phyloP scores from a whole-genome alignment of 2,797 vertebrate genomes.

The Enteromius trimaculatus region DNA sequence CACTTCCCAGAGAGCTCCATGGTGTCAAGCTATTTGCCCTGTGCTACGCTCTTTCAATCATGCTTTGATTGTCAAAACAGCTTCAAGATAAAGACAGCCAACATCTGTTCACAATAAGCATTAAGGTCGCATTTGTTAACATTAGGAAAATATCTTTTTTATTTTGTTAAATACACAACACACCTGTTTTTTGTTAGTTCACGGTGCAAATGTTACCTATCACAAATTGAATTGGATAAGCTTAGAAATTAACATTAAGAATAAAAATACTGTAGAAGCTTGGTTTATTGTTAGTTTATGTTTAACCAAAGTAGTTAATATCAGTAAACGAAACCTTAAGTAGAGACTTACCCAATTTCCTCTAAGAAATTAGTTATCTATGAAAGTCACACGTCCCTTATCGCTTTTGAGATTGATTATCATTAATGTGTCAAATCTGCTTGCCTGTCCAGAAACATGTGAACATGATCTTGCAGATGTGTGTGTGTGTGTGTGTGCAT shows the following conservation, averaged over 20 bases:
- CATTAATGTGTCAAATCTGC: neutral
- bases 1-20: neutral
- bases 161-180: neutral
- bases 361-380: neutral
- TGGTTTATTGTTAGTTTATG: neutral
- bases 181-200: neutral
- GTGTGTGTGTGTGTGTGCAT: slow-evolving; percentile 27
- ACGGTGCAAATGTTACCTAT: neutral
- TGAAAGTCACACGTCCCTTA: neutral
- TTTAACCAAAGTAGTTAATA: neutral
- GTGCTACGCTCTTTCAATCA: neutral
- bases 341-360: neutral
- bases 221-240: neutral
- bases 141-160: neutral
- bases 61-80: neutral
- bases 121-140: neutral
- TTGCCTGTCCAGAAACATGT: neutral
- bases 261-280: no score
- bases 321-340: neutral
- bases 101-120: neutral
- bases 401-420: neutral
- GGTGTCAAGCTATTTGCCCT: neutral
- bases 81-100: neutral
- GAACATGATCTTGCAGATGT: neutral
- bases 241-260: neutral